A percentile compares a stretch with the other conserved stretches of the same genome.
Conservation (phyloP, 2,113 vertebrate species). For the Silurus glanis region DNA sequence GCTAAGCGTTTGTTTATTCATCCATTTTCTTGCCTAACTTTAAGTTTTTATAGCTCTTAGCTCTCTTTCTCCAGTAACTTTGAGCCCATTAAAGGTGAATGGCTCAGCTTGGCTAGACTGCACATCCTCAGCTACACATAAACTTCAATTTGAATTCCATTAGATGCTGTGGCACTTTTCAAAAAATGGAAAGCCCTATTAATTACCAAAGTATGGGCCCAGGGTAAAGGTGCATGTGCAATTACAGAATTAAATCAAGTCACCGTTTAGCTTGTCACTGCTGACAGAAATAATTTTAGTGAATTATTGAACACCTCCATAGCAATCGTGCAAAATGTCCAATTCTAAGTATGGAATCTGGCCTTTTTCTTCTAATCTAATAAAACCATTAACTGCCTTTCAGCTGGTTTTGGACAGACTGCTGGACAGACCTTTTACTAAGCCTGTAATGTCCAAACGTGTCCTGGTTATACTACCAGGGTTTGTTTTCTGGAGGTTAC, state of each 20-base stretch:
- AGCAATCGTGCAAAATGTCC: constrained; percentile 53
- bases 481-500: background rate
- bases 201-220: constrained; percentile 72
- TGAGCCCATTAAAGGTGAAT: constrained; percentile 44
- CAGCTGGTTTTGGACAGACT: constrained; percentile 29
- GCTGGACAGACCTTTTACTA: background rate
- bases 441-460: constrained; percentile 18
- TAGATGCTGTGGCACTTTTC: constrained; percentile 65
- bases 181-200: constrained; percentile 69
- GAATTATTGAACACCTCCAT: constrained; percentile 73
- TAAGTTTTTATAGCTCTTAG: constrained; percentile 40
- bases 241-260: constrained; percentile 77
- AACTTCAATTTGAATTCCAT: constrained; percentile 72
- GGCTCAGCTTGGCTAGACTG: constrained; percentile 32
- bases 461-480: background rate
- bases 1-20: background rate
- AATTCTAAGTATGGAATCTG: constrained; percentile 31
- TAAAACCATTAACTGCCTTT: constrained; percentile 40
- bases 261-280: constrained; percentile 71
- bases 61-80: constrained; percentile 40
- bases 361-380: constrained; percentile 36
- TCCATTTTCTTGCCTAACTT: background rate
- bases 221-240: constrained; percentile 72
- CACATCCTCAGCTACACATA: constrained; percentile 63
- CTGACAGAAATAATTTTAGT: constrained; percentile 77